A percentile compares a stretch with the other conserved stretches of the same genome.
Evolutionary conservation across 2,888 invertebrate species (phyloP).

Genomic region (Platycnemis pennipes): DNA sequence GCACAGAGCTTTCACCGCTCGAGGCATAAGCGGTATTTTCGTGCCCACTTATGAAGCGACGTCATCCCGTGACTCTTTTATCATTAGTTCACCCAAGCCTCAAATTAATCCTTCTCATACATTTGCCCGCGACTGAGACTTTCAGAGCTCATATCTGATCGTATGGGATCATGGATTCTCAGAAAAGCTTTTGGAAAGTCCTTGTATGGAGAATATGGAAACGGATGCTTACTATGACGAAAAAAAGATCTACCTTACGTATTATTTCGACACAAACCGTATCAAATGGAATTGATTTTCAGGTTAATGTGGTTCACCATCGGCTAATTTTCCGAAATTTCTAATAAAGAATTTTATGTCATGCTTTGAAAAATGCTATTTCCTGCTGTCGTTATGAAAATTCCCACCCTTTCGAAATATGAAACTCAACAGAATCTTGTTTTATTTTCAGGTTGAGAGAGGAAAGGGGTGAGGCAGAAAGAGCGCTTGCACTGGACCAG

Average conservation of each 20-base stretch:
- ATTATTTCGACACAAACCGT: too few relatives aligned
- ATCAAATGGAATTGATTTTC: too few relatives aligned
- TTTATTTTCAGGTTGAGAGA: slow-evolving; percentile 89
- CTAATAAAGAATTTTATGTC: too few relatives aligned
- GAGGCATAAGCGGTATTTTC: neutral
- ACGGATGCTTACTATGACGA: too few relatives aligned
- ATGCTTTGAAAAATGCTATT: too few relatives aligned
- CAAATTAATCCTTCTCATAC: slow-evolving; percentile 3
- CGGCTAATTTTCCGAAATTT: too few relatives aligned
- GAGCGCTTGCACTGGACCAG: slow-evolving; percentile 89
- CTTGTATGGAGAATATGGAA: too few relatives aligned
- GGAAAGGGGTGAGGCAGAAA: slow-evolving; percentile 91
- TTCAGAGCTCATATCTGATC: neutral
- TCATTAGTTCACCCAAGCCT: slow-evolving; percentile 7
- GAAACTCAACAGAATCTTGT: neutral
- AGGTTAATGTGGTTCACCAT: too few relatives aligned
- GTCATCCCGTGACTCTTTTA: neutral
- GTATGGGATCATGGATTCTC: neutral
- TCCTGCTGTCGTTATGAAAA: too few relatives aligned
- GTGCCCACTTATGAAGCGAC: neutral
- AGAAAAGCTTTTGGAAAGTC: too few relatives aligned
- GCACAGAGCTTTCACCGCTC: neutral
- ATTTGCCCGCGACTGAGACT: neutral
- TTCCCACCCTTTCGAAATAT: neutral
- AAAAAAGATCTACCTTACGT: too few relatives aligned